Base-by-base conservation (phyloP, 1,140 invertebrate genomes). In the Cydia splendana region DNA sequence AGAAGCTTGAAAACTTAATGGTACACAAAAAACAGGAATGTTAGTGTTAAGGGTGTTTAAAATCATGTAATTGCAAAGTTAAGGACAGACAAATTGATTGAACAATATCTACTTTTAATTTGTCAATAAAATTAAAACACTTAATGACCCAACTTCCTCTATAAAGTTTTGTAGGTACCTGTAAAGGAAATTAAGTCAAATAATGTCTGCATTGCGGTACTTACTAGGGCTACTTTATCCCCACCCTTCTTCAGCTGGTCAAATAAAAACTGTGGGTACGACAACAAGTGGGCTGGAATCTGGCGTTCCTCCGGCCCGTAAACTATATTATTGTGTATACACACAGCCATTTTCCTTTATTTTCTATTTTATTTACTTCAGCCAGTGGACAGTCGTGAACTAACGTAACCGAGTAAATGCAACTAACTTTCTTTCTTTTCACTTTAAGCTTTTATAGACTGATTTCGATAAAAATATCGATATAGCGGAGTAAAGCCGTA, bases 251-350 rank as follows among this genome's bases (percentile, higher is more conserved):
- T 90, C n/a, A 93, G 76, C 81, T 89, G 86, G 75, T 91, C 89
- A 79, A 87, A 93, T 57, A 93, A 76, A 80, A 88, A 90, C 76
- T 93, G 90, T 1, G 89, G 89, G 24, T 84, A 93, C 2, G n/a
- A n/a, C n/a, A n/a, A n/a, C n/a, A n/a, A 85, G 84, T 93, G 89
- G n/a, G 90, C 89, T 18, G 92, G 92, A 76, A 92, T 91, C 24
- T 67, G 73, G 34, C 81, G 76, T 79, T 93, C 91, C 76, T 90
- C 87, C 53, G 89, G 88, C 15, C 92, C 92, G 42, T 57, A 86
- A 5, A 93, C 89, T 45, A 93, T 81, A 79, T 92, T 88, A 77
- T 91, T 88, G 77, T 87, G 80, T 48, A 91, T 82, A 15, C 81
- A 80, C 51, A 82, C 82, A 10, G 81, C 76, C 90, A 92, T 90